A percentile compares a stretch with the other conserved stretches of the same genome.
These are phyloP conservation scores for Gila orcuttii DNA, from an alignment of 2,113 vertebrate genomes.

Conservation along the genomic window DNA sequence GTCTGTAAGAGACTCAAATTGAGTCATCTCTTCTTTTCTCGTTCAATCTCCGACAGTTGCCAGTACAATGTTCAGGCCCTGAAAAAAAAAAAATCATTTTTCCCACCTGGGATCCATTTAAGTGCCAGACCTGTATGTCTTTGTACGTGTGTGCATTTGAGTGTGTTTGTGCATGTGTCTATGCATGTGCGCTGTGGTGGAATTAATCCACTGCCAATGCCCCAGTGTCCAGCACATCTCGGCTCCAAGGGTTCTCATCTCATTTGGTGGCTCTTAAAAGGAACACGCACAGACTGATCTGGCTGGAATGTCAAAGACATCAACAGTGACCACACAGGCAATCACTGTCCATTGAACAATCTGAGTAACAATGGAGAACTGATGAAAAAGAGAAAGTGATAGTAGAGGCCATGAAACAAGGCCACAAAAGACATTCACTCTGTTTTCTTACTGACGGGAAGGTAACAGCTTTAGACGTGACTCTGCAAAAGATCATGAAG, in stretches of 20 bases:
- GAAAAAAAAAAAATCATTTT: conserved; percentile 11
- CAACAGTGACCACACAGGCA: conserved; percentile 53
- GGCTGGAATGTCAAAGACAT: conserved; percentile 58
- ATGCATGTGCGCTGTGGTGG: conserved; percentile 39
- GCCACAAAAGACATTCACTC: conserved; percentile 8
- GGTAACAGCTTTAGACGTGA: not conserved
- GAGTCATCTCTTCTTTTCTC: conserved; percentile 42
- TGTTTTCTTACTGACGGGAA: not conserved
- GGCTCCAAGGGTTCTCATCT: conserved; percentile 39
- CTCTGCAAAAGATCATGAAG: not conserved
- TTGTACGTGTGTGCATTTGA: conserved; percentile 20
- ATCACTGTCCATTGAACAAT: conserved; percentile 56
- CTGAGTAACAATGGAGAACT: conserved; percentile 37
- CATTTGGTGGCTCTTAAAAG: conserved; percentile 46
- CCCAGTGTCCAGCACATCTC: conserved; percentile 24
- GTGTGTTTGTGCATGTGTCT: not conserved
- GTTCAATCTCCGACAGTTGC: conserved; percentile 27
- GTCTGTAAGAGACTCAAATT: conserved; percentile 21
- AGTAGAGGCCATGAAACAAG: conserved; percentile 14
- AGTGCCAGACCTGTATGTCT: conserved; percentile 36
- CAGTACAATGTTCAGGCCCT: conserved; percentile 18
- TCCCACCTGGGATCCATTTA: conserved; percentile 38
- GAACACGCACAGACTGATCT: conserved; percentile 47
- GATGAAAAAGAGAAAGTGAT: conserved; percentile 19
- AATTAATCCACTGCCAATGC: conserved; percentile 47